Conservation (phyloP, 2,113 vertebrate genomes). For the Pelmatolapia mariae region DNA sequence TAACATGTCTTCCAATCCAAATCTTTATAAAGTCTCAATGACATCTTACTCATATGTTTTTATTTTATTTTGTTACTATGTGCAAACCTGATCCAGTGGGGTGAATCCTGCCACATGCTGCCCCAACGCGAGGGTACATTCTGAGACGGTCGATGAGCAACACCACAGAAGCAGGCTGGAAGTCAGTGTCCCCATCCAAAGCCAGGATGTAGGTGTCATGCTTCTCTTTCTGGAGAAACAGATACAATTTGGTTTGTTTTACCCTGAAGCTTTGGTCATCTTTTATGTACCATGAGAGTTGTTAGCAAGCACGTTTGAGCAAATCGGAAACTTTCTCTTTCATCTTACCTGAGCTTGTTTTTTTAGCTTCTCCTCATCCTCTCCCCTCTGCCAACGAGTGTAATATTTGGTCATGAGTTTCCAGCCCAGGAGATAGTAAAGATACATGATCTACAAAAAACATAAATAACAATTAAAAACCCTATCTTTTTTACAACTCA, state of each 20-base stretch:
- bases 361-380: background rate
- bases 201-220: slow-evolving; percentile 70
- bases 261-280: background rate
- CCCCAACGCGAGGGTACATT: slow-evolving; percentile 66
- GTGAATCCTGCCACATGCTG: slow-evolving; percentile 74
- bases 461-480: background rate
- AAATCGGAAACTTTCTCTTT: background rate
- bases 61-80: background rate
- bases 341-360: slow-evolving; percentile 11
- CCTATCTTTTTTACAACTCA: no score
- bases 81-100: slow-evolving; percentile 69
- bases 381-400: background rate
- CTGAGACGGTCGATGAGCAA: slow-evolving; percentile 69
- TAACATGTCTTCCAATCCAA: background rate
- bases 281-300: background rate
- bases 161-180: slow-evolving; percentile 67
- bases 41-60: no score
- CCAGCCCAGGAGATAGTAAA: slow-evolving; percentile 63
- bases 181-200: slow-evolving; percentile 73
- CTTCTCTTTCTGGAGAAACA: slow-evolving; percentile 47
- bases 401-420: slow-evolving; percentile 46
- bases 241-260: background rate
- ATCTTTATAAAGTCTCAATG: background rate
- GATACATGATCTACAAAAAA: slow-evolving; percentile 62
- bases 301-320: background rate